A percentile compares a stretch with the other conserved stretches of the same genome.
These are phyloP conservation scores for silkworm (Bombyx mori) DNA, from an alignment of 1,140 invertebrate genomes.

Conservation along the genomic window DNA sequence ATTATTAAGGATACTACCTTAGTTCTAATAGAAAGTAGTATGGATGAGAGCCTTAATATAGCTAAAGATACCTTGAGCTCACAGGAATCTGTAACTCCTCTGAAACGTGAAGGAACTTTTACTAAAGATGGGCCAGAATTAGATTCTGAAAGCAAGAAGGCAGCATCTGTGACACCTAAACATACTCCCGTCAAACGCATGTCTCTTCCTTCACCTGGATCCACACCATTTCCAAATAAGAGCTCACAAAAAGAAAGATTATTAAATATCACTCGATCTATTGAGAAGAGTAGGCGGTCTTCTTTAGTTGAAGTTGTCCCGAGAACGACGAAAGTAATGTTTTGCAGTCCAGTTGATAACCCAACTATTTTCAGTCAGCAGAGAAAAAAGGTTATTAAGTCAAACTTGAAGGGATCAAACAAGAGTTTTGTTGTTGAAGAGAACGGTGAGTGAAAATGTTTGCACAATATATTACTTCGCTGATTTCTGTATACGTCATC, in stretches of 20 bases:
- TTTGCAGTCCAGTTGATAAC: constrained; percentile 52
- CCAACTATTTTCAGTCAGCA: constrained; percentile 26
- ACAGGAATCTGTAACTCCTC: constrained; percentile 12
- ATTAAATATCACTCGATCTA: constrained; percentile 54
- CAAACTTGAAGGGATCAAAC: constrained; percentile 62
- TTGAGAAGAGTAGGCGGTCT: constrained; percentile 41
- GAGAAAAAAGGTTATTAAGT: constrained; percentile 57
- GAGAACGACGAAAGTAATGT: constrained; percentile 49
- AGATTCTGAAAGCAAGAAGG: constrained; percentile 2
- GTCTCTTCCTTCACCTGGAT: constrained; percentile 49
- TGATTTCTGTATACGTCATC: too few species aligned
- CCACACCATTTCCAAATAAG: constrained; percentile 40
- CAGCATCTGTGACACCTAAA: background rate
- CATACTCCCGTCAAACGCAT: constrained; percentile 33
- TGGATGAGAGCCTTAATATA: constrained; percentile 29
- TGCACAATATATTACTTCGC: too few species aligned
- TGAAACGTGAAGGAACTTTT: constrained; percentile 41
- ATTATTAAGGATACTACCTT: constrained; percentile 43
- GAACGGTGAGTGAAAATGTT: constrained; percentile 28
- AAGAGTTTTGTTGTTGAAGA: constrained; percentile 62
- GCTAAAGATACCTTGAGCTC: constrained; percentile 6
- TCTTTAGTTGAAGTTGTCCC: constrained; percentile 19
- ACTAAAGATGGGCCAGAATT: constrained; percentile 36
- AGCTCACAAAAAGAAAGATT: constrained; percentile 32
- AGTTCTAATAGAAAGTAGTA: constrained; percentile 50